phyloP scores from a whole-genome alignment of 1,140 invertebrate species.

The Plectrocnemia conspersa region DNA sequence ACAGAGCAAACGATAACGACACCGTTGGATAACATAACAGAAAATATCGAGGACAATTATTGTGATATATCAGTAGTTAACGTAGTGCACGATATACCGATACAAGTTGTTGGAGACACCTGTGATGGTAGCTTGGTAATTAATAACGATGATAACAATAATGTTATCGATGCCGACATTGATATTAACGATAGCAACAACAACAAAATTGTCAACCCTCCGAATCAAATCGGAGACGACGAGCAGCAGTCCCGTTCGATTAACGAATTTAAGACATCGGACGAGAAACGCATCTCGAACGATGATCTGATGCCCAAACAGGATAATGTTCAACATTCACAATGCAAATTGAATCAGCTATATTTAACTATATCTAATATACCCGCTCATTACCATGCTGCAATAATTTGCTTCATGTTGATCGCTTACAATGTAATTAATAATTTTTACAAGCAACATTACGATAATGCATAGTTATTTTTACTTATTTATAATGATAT shows the following conservation, averaged over 20 bases:
- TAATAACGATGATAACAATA: neutral
- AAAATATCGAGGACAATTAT: neutral
- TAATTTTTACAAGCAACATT: constrained; percentile 46
- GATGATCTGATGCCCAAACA: neutral
- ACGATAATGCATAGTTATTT: too few relatives aligned
- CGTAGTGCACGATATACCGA: too few relatives aligned
- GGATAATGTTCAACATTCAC: constrained; percentile 35
- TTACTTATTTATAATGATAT: too few relatives aligned
- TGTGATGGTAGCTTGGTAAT: neutral
- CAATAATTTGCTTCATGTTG: constrained; percentile 49
- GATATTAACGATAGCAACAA: neutral
- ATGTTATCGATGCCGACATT: neutral
- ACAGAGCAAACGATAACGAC: neutral
- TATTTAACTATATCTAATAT: constrained; percentile 44
- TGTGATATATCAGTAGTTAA: neutral
- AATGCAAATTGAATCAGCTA: constrained; percentile 36
- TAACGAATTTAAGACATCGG: neutral
- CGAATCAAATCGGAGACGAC: neutral
- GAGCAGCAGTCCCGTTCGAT: neutral
- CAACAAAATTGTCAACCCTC: neutral
- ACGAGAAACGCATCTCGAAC: constrained; percentile 2
- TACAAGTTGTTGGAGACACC: constrained; percentile 2
- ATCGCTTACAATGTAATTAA: constrained; percentile 51
- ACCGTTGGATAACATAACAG: neutral
- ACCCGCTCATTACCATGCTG: constrained; percentile 51